A percentile compares a stretch with the other conserved stretches of the same genome.
These are phyloP conservation scores for Lethenteron camtschaticum DNA, from an alignment of 2,113 vertebrate species.

Conservation along the genomic window DNA sequence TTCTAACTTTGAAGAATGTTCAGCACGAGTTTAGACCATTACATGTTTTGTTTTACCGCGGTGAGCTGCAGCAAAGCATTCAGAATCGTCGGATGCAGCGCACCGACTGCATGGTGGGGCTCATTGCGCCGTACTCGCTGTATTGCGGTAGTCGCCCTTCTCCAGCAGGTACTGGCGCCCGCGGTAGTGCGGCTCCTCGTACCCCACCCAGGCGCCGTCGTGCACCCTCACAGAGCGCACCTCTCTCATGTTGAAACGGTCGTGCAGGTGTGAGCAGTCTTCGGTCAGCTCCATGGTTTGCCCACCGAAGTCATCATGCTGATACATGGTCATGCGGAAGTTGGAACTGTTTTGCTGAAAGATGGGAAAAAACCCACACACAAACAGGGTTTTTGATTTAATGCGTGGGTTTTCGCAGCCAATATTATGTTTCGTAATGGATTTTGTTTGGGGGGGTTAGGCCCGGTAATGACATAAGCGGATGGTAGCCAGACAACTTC, in stretches of 20 bases:
- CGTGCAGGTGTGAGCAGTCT: constrained; percentile 60
- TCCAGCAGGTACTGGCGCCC: constrained; percentile 72
- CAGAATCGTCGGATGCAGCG: constrained; percentile 13
- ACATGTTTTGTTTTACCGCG: too few species aligned
- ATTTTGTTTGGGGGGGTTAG: too few species aligned
- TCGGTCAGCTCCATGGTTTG: constrained; percentile 54
- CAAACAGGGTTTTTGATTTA: too few species aligned
- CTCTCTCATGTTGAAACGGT: constrained; percentile 43
- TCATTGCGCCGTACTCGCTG: constrained; percentile 48
- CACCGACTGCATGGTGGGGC: constrained; percentile 57
- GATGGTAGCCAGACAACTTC: too few species aligned
- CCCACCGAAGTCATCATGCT: constrained; percentile 34
- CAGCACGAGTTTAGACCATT: too few species aligned
- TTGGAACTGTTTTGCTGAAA: constrained; percentile 10
- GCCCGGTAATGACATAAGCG: too few species aligned
- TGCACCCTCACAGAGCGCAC: constrained; percentile 60
- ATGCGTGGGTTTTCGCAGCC: too few species aligned
- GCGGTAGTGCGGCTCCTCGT: constrained; percentile 69
- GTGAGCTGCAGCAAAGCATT: too few species aligned
- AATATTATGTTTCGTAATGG: too few species aligned
- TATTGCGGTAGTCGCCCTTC: constrained; percentile 48
- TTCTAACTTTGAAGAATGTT: too few species aligned
- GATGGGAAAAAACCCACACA: background rate
- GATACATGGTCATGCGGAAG: constrained; percentile 8
- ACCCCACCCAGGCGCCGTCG: constrained; percentile 69